A percentile compares a stretch with the other conserved stretches of the same genome.
Evolutionary conservation across 2,113 vertebrate genomes (phyloP).

Genomic region (Steatornis caripensis): DNA sequence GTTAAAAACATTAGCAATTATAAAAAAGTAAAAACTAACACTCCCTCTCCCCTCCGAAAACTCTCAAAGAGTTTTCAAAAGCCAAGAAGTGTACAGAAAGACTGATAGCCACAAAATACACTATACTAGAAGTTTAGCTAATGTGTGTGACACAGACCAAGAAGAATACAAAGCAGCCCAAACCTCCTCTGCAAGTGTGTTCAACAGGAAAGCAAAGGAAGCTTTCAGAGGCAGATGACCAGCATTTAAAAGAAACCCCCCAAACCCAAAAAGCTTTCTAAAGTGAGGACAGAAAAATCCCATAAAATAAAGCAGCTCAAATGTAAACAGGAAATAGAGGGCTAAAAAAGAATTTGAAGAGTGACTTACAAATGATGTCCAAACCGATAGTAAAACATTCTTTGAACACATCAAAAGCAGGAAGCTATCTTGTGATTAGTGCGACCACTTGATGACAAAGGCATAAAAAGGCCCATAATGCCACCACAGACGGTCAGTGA

Average conservation of each 20-base stretch:
- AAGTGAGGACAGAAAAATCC: background rate
- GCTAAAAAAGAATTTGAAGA: background rate
- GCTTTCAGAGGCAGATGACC: background rate
- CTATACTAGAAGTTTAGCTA: background rate
- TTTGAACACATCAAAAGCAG: slow-evolving; percentile 21
- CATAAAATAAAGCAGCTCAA: background rate
- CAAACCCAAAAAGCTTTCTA: background rate
- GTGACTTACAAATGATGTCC: background rate
- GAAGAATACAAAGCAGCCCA: background rate
- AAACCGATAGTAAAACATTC: background rate
- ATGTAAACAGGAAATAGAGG: slow-evolving; percentile 3
- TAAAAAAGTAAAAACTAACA: background rate
- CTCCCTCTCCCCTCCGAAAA: background rate
- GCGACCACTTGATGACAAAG: background rate
- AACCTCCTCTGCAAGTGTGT: background rate
- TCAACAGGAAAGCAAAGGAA: background rate
- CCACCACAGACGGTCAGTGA: background rate
- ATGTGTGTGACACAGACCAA: background rate
- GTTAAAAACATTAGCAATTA: background rate
- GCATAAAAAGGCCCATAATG: background rate
- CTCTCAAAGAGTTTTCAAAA: background rate
- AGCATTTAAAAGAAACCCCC: background rate
- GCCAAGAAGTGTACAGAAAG: background rate
- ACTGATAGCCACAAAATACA: background rate
- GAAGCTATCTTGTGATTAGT: background rate